Base-by-base conservation (phyloP, 2,113 vertebrate species). In the Alethe diademata region DNA sequence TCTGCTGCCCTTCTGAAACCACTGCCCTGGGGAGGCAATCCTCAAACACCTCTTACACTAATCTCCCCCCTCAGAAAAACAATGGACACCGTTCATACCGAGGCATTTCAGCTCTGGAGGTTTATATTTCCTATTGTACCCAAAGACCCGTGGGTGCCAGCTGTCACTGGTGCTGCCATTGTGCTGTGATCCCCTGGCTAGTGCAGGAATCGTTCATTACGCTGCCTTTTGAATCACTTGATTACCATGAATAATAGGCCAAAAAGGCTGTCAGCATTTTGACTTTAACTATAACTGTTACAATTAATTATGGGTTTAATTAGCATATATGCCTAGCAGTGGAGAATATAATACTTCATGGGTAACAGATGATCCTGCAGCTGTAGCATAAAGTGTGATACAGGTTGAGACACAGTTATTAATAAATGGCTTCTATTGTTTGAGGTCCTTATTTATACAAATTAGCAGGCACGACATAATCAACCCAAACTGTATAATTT, bases 241-340 rank as follows among this genome's bases (percentile, higher is more conserved):
- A 99, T 99, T 98, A 98, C 98, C 97, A 98, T 98, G 98, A 98
- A 98, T 98, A 98, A 98, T 84, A 97, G 98, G 98, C 98, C 98
- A 98, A 98, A 98, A 98, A 98, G 96, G 96, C 97, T 98, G 98
- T 98, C 98, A 98, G 98, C 98, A 96, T 98, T 98, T 98, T 98
- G 98, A 98, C 98, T 98, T 98, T 98, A 98, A 98, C 97, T 98
- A 97, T 98, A 98, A 99, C 98, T 98, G 98, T 98, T 99, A 98
- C 99, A 99, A 99, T 99, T 99, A 99, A 99, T 99, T 99, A 99
- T 98, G 98, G 95, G 96, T 98, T 98, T 99, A 98, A 99, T 99
- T 99, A 99, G 98, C 99, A 98, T 98, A 98, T 95, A 97, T 98
- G 96, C 97, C 97, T 98, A 98, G 97, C 98, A 95, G 98, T 98